Evolutionary conservation across 2,797 vertebrate genomes (phyloP), one percentile per base, ranked within the genome.

Genomic region (Acropternis orthonyx): DNA sequence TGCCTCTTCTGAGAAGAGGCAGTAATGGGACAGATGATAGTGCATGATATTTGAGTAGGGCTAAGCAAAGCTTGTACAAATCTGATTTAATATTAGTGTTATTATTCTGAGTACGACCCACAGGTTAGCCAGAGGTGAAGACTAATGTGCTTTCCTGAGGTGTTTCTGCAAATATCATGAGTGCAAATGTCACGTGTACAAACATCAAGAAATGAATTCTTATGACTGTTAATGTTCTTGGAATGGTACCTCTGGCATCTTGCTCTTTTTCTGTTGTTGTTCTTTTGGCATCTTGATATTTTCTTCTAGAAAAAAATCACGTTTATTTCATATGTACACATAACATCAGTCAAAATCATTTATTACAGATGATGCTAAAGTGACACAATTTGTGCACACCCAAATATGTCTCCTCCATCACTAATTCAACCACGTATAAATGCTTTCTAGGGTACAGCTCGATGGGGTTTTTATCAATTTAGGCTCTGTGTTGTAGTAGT

Each of bases 341-440:
- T 26, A 30, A 6, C 22, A 80, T 69, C 44, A 65, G 9, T 39
- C 62, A 88, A 89, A 89, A 61, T 54, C 1, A 59, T 77, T 71
- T 75, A 59, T 78, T 84, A 51, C 12, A 67, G 11, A 37, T 46
- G 10, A 63, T 55, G 8, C 2, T 61, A 23, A 92, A 22, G 12
- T 67, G 15, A 28, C 34, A 67, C 0, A 0, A 12, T 68, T 77
- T 61, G 24, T 77, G 13, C 6, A 65, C 12, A 41, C 4, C 4
- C 27, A 73, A 58, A 63, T 18, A 80, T 41, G 7, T 20, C 28
- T 73, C 9, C 12, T 58, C 11, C 10, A 27, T n/a, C 15, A 20
- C 10, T 37, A 83, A 80, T 85, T 92, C 19, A 66, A 44, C 6
- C 3, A 85, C 59, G 1, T 44, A 71, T 34, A 73, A 81, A 78